Base-by-base conservation (phyloP, 1,140 invertebrate genomes). In the Microplitis demolitor region DNA sequence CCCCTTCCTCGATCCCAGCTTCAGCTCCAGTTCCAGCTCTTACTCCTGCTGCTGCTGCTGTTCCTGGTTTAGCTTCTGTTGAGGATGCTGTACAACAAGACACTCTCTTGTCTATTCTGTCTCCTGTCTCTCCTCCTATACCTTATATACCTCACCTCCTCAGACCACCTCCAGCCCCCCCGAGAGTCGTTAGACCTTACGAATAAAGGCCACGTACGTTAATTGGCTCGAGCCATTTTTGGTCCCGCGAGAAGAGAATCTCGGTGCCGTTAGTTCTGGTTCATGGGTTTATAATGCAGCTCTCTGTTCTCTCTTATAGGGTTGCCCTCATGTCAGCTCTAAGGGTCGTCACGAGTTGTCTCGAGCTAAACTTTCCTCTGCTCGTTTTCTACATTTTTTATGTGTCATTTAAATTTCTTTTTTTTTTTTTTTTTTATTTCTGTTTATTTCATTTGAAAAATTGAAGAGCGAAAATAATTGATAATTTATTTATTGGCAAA, bases 131-230 rank as follows among this genome's bases (percentile, higher is more conserved):
- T 16, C 11, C 16, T n/a, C 16, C 53, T 54, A 54, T 54, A 54
- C 39, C 39, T 45, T 56, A 56, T 56, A 56, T 56, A 56, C 16
- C 53, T 24, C 16, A 60, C 24, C 16, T 11, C 31, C 9, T 31
- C 16, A 2, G 8, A 9, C 4, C 16, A 31, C 56, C 56, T 33
- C 66, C 24, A 24, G 24, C 4, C 33, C 13, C 9, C 11, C 31
- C 5, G 5, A 9, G 3, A 9, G 11, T 67, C 11, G 66, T 67
- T 66, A 67, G 45, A 69, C 16, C 45, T 53, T 35, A 66, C 51
- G 70, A 66, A 72, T 72, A 72, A 72, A 72, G 54, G 70, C 70
- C 70, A 61, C 63, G 61, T 71, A 72, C 70, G 70, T 72, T 72
- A 72, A 72, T 72, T 72, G 70, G 70, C 70, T 66, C 63, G 70